Conservation (phyloP, 2,888 invertebrate genomes). For the Palloptera scutellata region DNA sequence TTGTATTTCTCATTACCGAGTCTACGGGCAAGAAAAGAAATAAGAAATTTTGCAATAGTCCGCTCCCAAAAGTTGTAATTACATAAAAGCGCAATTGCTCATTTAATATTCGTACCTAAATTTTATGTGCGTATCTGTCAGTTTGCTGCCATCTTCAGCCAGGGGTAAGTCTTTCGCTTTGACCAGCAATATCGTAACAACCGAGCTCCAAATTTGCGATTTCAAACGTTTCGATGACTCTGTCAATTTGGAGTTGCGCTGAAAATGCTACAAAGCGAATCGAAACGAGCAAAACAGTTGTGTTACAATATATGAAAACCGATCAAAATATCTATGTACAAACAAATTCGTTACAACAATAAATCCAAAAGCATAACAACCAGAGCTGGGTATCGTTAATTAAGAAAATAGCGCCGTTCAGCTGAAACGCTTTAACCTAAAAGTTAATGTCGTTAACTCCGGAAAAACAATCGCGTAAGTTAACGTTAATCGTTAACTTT, state of each 20-base stretch:
- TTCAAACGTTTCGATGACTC: slow-evolving; percentile 86
- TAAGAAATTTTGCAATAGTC: not conserved
- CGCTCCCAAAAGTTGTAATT: not conserved
- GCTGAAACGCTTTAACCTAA: too few species aligned
- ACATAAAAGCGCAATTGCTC: not conserved
- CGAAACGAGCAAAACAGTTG: slow-evolving; percentile 18
- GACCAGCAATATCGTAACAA: slow-evolving; percentile 95
- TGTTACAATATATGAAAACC: not conserved
- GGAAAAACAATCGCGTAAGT: too few species aligned
- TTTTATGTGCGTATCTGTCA: slow-evolving; percentile 94
- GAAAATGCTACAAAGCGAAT: slow-evolving; percentile 72
- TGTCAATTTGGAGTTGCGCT: slow-evolving; percentile 77
- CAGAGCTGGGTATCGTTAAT: too few species aligned
- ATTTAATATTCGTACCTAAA: slow-evolving; percentile 77
- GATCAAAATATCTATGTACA: too few species aligned
- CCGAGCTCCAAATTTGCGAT: slow-evolving; percentile 96
- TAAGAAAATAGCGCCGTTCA: too few species aligned
- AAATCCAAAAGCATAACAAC: too few species aligned
- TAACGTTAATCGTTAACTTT: too few species aligned
- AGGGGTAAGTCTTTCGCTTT: slow-evolving; percentile 92
- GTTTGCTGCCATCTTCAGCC: slow-evolving; percentile 82
- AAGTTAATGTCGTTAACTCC: too few species aligned
- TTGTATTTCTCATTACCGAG: slow-evolving; percentile 98
- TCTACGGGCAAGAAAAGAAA: slow-evolving; percentile 63
- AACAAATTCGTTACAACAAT: too few species aligned